Evolutionary conservation across 1,140 invertebrate species (phyloP).

Genomic region (Drosophila kanapiae): DNA sequence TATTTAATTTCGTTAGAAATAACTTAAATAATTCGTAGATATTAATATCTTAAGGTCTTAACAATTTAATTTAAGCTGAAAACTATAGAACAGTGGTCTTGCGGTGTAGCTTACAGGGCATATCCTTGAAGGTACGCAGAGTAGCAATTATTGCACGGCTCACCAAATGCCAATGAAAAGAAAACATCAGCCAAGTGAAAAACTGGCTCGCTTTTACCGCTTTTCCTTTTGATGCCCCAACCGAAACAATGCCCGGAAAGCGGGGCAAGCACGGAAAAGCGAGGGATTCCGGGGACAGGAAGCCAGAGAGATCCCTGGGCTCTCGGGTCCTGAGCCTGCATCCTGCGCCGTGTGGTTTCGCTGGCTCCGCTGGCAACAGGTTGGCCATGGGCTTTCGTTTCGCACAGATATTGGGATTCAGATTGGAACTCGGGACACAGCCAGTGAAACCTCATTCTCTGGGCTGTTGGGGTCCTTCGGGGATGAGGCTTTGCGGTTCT

Average conservation of each 20-base stretch:
- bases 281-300: constrained; percentile 8
- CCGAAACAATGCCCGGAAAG: constrained; percentile 35
- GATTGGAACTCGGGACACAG: background rate
- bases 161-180: constrained; percentile 58
- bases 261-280: constrained; percentile 4
- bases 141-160: constrained; percentile 38
- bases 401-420: constrained; percentile 6
- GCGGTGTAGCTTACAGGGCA: too few species aligned
- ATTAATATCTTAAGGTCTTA: background rate
- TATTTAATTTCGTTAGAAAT: background rate
- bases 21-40: too few species aligned
- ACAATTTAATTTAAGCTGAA: background rate
- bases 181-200: constrained; percentile 53
- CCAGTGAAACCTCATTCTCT: too few species aligned
- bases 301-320: constrained; percentile 6
- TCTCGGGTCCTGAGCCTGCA: constrained; percentile 1
- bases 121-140: constrained; percentile 12
- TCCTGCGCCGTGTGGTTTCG: constrained; percentile 22
- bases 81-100: background rate
- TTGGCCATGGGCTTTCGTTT: background rate
- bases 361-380: constrained; percentile 27
- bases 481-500: constrained; percentile 2
- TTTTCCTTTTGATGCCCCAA: constrained; percentile 49
- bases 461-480: too few species aligned
- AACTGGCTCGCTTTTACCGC: constrained; percentile 6